Evolutionary conservation across 2,113 vertebrate genomes (phyloP), one percentile per base, ranked within the genome.

Genomic region (Orthochromis indermauri): DNA sequence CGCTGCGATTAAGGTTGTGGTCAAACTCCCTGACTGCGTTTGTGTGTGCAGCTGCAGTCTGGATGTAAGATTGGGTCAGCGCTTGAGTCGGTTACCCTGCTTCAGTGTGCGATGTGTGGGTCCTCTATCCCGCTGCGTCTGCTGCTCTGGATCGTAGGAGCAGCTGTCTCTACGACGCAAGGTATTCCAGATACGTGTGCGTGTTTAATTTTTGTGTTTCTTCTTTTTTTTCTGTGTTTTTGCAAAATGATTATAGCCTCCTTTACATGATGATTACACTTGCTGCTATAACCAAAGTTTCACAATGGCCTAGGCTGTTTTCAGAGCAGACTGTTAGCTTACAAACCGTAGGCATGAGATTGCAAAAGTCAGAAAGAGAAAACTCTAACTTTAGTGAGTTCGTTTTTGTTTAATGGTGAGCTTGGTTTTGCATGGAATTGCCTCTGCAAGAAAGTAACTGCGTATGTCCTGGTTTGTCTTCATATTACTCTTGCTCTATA

Each of bases 31-130:
- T 86, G 83, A 68, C 40, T 1, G 53, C 19, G 37, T 81, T 49
- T 35, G 33, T 89, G 61, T 83, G 71, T 51, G n/a, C 82, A 86
- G 88, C 89, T 88, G 71, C 35, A 82, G 83, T 66, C 87, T 88
- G 86, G 89, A 89, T 83, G 90, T 78, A 83, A 53, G 83, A 55
- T 17, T 40, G 88, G 71, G 14, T 88, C 68, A 37, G 59, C 3
- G 21, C 54, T 85, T 89, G 86, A 83, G 53, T 17, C 5, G 13
- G 73, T 79, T 51, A 84, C 17, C 83, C 81, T 17, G 68, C 31
- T 24, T 71, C 12, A 10, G 73, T 59, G 79, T 86, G 86, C 68
- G 7, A 95, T 95, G 95, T 80, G 86, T 81, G 89, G 90, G 79
- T 81, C 87, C 10, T 79, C 54, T 14, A 26, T 90, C 71, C 79